Evolutionary conservation across 1,140 invertebrate genomes (phyloP).

Genomic region (Neodiprion pinetum): DNA sequence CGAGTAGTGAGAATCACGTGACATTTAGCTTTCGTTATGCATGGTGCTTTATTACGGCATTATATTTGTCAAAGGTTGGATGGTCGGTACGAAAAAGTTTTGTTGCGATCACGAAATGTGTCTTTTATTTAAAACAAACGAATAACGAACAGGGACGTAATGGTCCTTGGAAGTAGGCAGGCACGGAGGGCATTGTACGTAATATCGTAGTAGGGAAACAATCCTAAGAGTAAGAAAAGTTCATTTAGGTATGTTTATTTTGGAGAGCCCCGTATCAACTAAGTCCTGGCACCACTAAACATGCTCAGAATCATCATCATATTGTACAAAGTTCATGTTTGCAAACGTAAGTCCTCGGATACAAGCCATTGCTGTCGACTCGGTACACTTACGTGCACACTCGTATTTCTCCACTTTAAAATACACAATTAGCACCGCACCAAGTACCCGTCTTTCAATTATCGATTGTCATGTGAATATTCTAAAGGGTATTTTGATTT

Average conservation of each 20-base stretch:
- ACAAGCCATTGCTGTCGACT: slow-evolving; percentile 35
- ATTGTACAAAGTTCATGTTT: slow-evolving; percentile 23
- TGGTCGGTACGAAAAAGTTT: no score
- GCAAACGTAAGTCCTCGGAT: slow-evolving; percentile 25
- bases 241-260: slow-evolving; percentile 26
- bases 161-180: no score
- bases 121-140: background rate
- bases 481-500: background rate
- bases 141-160: background rate
- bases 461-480: background rate
- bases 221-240: slow-evolving; percentile 29
- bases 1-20: no score
- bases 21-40: no score
- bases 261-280: slow-evolving; percentile 9
- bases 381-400: slow-evolving; percentile 45
- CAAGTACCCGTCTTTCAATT: slow-evolving; percentile 22
- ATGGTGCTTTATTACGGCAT: no score
- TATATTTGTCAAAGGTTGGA: no score
- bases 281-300: slow-evolving; percentile 34
- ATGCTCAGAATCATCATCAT: slow-evolving; percentile 19
- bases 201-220: no score
- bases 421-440: slow-evolving; percentile 42
- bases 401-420: slow-evolving; percentile 39
- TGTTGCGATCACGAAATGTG: no score
- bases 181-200: no score